A percentile compares a stretch with the other conserved stretches of the same genome.
phyloP scores from a whole-genome alignment of 2,888 invertebrate genomes.

The Drosophila melanocephala region DNA sequence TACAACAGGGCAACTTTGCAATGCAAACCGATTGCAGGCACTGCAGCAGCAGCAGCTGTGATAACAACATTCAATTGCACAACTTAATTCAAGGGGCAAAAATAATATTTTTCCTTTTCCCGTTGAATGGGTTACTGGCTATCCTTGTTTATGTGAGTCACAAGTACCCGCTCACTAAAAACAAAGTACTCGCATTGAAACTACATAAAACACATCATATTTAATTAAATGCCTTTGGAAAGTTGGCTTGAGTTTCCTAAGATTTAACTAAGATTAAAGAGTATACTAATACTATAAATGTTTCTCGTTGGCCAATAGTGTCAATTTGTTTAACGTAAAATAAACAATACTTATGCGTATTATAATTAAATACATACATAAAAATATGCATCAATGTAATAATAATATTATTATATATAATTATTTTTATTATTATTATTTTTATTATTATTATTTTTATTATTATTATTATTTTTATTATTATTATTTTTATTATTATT shows the following conservation, averaged over 20 bases:
- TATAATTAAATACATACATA: not conserved
- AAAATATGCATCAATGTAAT: not conserved
- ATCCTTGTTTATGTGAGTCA: not conserved
- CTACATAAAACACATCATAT: constrained; percentile 3
- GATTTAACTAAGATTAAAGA: not conserved
- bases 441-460: no score
- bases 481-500: not conserved
- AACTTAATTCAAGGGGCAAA: constrained; percentile 7
- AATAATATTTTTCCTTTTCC: not conserved
- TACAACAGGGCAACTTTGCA: constrained; percentile 31
- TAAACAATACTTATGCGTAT: not conserved
- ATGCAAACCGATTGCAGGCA: constrained; percentile 25
- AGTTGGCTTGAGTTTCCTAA: not conserved
- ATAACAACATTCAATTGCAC: constrained; percentile 31
- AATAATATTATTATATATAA: not conserved
- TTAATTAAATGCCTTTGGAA: not conserved
- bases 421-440: not conserved
- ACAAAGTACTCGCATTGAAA: not conserved
- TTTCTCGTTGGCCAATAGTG: not conserved
- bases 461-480: not conserved
- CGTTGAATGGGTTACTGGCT: not conserved
- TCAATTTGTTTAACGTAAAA: not conserved
- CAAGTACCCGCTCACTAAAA: not conserved
- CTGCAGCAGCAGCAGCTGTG: constrained; percentile 10
- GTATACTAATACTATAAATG: not conserved